Evolutionary conservation across 2,888 invertebrate species (phyloP).

Genomic region (Epirrita christyi): DNA sequence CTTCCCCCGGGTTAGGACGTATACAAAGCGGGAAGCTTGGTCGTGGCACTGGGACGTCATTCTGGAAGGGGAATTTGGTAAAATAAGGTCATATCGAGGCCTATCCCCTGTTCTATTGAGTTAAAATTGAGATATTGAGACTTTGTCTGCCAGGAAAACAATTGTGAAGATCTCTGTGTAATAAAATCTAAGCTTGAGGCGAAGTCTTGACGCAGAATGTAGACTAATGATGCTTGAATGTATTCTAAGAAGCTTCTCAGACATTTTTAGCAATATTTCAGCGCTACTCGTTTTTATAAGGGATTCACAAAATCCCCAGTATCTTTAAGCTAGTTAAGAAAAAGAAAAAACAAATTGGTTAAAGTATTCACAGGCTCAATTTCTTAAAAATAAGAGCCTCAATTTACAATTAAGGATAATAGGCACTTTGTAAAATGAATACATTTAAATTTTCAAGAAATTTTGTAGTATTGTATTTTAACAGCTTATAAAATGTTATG

Average conservation of each 20-base stretch:
- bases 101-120: too few species aligned
- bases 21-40: slow-evolving; percentile 94
- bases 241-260: neutral
- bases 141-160: neutral
- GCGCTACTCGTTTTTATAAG: too few species aligned
- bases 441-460: too few species aligned
- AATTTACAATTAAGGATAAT: too few species aligned
- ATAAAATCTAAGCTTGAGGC: neutral
- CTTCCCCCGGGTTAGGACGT: slow-evolving; percentile 91
- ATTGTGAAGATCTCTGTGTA: neutral
- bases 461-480: too few species aligned
- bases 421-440: too few species aligned
- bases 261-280: neutral
- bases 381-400: too few species aligned
- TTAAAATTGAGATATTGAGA: too few species aligned
- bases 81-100: too few species aligned
- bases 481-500: too few species aligned
- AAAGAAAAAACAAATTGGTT: neutral
- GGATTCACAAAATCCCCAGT: too few species aligned
- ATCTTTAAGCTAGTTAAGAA: too few species aligned
- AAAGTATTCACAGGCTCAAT: neutral
- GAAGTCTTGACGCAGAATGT: neutral
- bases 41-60: slow-evolving; percentile 94
- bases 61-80: slow-evolving; percentile 74
- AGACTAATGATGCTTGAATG: neutral